These are phyloP conservation scores for Suillia variegata DNA, from an alignment of 2,888 invertebrate genomes.

Conservation along the genomic window DNA sequence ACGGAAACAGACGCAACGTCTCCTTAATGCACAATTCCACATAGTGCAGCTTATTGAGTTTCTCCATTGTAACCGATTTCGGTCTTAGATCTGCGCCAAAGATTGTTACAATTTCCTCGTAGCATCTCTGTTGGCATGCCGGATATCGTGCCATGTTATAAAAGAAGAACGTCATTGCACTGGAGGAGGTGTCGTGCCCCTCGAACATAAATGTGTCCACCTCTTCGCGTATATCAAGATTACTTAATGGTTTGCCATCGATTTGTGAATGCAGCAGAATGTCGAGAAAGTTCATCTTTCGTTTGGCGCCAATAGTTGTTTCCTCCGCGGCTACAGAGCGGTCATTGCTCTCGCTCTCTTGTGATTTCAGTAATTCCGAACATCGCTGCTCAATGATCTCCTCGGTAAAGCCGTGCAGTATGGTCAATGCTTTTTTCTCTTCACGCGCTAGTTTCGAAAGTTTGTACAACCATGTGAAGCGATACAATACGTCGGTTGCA, in stretches of 20 bases:
- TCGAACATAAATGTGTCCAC: conserved; percentile 79
- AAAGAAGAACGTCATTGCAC: conserved; percentile 63
- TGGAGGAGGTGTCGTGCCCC: conserved; percentile 65
- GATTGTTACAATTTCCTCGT: conserved; percentile 60
- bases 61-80: conserved; percentile 51
- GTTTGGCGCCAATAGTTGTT: conserved; percentile 64
- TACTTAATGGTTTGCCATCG: conserved; percentile 66
- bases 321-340: conserved; percentile 31
- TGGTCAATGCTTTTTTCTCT: conserved; percentile 62
- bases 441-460: conserved; percentile 66
- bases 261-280: conserved; percentile 67
- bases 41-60: conserved; percentile 54
- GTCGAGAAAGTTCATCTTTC: conserved; percentile 72
- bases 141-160: conserved; percentile 62
- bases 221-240: conserved; percentile 70
- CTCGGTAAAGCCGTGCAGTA: conserved; percentile 65
- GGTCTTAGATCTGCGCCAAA: conserved; percentile 55
- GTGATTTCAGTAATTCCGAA: conserved; percentile 50
- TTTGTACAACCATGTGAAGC: conserved; percentile 58
- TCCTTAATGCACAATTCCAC: conserved; percentile 59
- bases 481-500: conserved; percentile 57
- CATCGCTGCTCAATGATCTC: conserved; percentile 64
- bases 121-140: conserved; percentile 62
- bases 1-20: conserved; percentile 56
- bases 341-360: conserved; percentile 8